Conservation (phyloP, 2,113 vertebrate species). For the Amazona vittata region DNA sequence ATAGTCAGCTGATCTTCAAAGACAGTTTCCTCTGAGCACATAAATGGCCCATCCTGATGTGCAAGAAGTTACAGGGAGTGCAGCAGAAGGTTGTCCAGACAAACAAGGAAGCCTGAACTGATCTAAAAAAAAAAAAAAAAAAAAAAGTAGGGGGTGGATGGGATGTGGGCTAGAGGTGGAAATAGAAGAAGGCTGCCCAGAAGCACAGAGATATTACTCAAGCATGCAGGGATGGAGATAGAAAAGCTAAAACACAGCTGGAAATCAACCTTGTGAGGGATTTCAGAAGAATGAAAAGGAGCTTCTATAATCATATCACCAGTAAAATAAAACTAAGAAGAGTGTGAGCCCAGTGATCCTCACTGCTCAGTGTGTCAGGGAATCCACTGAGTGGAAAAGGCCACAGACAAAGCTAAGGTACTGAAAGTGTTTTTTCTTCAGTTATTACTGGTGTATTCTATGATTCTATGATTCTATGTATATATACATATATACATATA, state of each 20-base stretch:
- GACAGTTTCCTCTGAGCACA: neutral
- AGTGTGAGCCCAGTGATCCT: neutral
- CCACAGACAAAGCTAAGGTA: neutral
- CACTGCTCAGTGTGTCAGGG: neutral
- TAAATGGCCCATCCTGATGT: neutral
- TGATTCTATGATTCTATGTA: neutral
- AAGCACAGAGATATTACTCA: neutral
- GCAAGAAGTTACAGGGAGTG: neutral
- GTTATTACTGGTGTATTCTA: neutral
- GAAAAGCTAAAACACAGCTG: neutral
- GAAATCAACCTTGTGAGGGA: neutral
- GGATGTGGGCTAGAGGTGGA: neutral
- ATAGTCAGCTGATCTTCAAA: neutral
- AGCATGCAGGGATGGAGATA: neutral
- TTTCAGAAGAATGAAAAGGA: neutral
- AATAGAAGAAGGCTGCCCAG: neutral
- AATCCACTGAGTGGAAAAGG: neutral
- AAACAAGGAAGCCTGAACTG: neutral
- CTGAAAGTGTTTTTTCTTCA: neutral
- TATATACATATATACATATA: neutral
- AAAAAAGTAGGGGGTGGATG: rapidly evolving
- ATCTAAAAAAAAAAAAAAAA: neutral
- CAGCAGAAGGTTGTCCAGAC: neutral
- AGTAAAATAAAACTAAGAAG: neutral
- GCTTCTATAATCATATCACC: neutral